A percentile compares a stretch with the other conserved stretches of the same genome.
Conservation (phyloP, 2,888 invertebrate genomes). For the Watsonalla binaria region DNA sequence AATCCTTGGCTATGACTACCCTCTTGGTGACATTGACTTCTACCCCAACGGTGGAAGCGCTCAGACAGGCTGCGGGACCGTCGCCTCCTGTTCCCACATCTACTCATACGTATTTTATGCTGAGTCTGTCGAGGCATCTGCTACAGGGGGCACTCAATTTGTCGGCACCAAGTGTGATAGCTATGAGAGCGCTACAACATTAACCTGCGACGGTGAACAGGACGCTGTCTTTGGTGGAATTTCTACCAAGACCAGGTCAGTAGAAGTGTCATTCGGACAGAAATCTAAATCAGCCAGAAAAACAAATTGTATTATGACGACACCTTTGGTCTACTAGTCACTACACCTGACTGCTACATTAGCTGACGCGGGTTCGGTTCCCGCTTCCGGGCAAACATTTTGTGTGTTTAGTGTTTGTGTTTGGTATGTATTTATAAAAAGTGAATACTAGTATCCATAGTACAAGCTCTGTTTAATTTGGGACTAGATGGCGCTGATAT, state of each 20-base stretch:
- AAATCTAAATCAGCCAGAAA: no score
- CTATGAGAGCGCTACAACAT: slow-evolving; percentile 38
- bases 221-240: slow-evolving; percentile 52
- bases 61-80: slow-evolving; percentile 49
- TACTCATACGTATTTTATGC: slow-evolving; percentile 52
- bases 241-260: slow-evolving; percentile 42
- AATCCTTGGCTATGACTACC: slow-evolving; percentile 50
- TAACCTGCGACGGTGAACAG: slow-evolving; percentile 40
- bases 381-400: no score
- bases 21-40: slow-evolving; percentile 62
- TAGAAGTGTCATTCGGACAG: slow-evolving; percentile 3
- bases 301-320: no score
- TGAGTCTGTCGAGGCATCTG: slow-evolving; percentile 46
- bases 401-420: no score
- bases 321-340: no score
- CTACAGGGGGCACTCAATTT: slow-evolving; percentile 34
- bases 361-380: no score
- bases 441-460: no score
- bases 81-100: slow-evolving; percentile 45
- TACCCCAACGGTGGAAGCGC: slow-evolving; percentile 61
- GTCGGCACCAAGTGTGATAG: slow-evolving; percentile 52
- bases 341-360: no score
- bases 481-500: no score
- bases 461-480: no score
- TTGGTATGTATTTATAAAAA: no score